A percentile compares a stretch with the other conserved stretches of the same genome.
Evolutionary conservation across 2,797 vertebrate genomes (phyloP).

Genomic region (Anguilla anguilla): DNA sequence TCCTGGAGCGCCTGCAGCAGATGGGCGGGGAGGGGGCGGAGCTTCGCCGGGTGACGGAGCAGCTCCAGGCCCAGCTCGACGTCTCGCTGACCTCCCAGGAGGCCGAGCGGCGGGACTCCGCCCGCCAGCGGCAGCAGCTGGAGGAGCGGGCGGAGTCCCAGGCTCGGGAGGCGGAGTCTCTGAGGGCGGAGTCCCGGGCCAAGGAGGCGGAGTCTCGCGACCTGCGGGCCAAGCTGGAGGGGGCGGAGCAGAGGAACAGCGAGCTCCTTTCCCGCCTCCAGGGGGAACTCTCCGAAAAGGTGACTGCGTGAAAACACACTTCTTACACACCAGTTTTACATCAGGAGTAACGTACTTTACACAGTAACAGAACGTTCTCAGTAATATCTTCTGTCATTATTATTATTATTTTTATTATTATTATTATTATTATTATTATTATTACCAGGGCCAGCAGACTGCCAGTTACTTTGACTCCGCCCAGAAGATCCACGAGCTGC

Average conservation of each 20-base stretch:
- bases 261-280: slow-evolving; percentile 72
- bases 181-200: slow-evolving; percentile 57
- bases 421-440: background rate
- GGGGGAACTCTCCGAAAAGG: slow-evolving; percentile 65
- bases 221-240: slow-evolving; percentile 67
- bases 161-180: slow-evolving; percentile 71
- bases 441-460: slow-evolving; percentile 62
- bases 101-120: slow-evolving; percentile 44
- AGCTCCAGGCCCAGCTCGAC: slow-evolving; percentile 83
- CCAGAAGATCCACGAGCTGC: slow-evolving; percentile 75
- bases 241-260: slow-evolving; percentile 71
- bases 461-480: slow-evolving; percentile 70
- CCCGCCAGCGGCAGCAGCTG: slow-evolving; percentile 43
- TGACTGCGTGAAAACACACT: background rate
- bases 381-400: background rate
- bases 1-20: slow-evolving; percentile 78
- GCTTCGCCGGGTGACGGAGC: slow-evolving; percentile 70
- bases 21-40: slow-evolving; percentile 81
- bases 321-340: no score
- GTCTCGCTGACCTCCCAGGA: slow-evolving; percentile 72
- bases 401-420: background rate
- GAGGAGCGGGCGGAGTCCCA: slow-evolving; percentile 66
- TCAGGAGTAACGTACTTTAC: no score
- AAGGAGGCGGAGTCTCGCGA: slow-evolving; percentile 61
- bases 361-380: background rate